Evolutionary conservation across 2,888 invertebrate genomes (phyloP).

Genomic region (Hermodice carunculata): DNA sequence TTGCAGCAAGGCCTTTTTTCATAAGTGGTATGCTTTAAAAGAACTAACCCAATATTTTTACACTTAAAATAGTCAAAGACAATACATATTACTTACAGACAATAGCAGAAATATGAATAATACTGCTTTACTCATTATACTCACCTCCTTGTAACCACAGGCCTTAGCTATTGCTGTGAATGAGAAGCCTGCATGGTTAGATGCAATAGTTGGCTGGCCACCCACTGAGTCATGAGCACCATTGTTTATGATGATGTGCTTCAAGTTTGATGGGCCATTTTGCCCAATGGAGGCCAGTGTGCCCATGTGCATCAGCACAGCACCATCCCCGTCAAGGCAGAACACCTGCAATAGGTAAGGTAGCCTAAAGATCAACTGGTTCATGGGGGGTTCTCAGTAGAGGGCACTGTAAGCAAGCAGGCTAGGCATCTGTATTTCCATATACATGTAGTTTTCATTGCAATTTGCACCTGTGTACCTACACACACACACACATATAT

Average conservation of each 20-base stretch:
- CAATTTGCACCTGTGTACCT: no score
- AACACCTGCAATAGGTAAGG: slow-evolving; percentile 51
- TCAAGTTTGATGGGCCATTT: slow-evolving; percentile 63
- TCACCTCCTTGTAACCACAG: slow-evolving; percentile 66
- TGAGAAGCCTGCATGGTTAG: slow-evolving; percentile 52
- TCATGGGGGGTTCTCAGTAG: no score
- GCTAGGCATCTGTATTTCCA: no score
- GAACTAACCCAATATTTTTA: no score
- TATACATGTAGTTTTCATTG: no score
- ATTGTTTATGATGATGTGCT: slow-evolving; percentile 71
- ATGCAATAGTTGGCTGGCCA: slow-evolving; percentile 69
- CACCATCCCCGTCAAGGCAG: slow-evolving; percentile 71
- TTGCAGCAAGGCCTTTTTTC: no score
- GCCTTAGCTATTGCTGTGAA: slow-evolving; percentile 58
- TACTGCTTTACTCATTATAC: no score
- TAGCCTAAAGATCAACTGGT: no score
- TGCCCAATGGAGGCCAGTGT: slow-evolving; percentile 68
- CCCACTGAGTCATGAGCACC: slow-evolving; percentile 71
- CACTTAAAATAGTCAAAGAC: neutral
- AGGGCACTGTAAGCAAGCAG: no score
- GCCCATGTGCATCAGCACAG: slow-evolving; percentile 71
- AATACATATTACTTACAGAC: neutral
- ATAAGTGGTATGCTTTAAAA: no score
- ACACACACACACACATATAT: no score
- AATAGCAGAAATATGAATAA: neutral